phyloP scores from a whole-genome alignment of 2,113 vertebrate genomes.

The Silurus asotus region DNA sequence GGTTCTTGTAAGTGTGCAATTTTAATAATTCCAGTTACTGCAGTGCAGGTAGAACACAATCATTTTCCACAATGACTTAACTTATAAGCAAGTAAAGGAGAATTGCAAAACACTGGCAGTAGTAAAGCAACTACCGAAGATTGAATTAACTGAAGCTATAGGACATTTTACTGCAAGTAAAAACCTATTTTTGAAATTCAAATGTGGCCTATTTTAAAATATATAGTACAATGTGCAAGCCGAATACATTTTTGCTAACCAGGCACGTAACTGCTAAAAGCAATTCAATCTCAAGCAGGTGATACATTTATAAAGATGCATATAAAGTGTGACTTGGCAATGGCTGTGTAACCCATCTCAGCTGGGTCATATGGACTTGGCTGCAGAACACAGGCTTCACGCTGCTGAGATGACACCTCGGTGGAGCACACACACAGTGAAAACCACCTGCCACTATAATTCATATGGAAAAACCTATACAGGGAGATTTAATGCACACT shows the following conservation, averaged over 20 bases:
- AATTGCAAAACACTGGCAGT: not conserved
- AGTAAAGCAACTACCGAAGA: not conserved
- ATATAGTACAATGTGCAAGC: not conserved
- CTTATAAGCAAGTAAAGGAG: not conserved
- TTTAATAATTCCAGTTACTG: constrained; percentile 10
- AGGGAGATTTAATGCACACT: not conserved
- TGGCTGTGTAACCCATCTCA: not conserved
- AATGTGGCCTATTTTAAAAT: not conserved
- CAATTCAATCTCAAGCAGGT: not conserved
- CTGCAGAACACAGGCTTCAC: not conserved
- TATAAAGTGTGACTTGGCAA: not conserved
- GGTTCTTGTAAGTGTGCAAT: not conserved
- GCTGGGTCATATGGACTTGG: not conserved
- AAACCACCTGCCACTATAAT: constrained; percentile 4
- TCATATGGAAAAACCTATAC: not conserved
- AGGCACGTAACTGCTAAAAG: not conserved
- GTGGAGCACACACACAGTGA: constrained; percentile 6
- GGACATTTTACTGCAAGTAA: not conserved
- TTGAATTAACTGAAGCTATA: not conserved
- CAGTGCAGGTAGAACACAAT: not conserved
- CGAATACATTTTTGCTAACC: not conserved
- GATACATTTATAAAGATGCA: not conserved
- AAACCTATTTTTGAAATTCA: not conserved
- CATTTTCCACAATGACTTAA: not conserved
- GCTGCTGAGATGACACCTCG: constrained; percentile 16